Percentiles rank a stretch among this genome's conserved stretches.
phyloP scores from a whole-genome alignment of 2,113 vertebrate genomes.

The Siniperca chuatsi region DNA sequence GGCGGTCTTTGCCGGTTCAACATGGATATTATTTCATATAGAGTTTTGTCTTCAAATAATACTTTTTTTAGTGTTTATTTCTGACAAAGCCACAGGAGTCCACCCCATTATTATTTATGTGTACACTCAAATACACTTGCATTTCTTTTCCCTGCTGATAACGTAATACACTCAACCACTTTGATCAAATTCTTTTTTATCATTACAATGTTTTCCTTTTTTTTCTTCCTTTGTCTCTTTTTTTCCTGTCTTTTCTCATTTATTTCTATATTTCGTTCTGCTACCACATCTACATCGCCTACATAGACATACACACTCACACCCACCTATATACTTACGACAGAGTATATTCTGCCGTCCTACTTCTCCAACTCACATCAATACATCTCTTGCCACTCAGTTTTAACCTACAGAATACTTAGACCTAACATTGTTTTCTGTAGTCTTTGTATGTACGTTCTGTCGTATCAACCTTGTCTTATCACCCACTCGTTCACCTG shows the following conservation, averaged over 20 bases:
- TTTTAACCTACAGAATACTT: too few relatives aligned
- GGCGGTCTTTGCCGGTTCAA: neutral
- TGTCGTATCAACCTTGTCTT: neutral
- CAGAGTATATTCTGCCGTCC: too few relatives aligned
- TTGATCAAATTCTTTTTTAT: neutral
- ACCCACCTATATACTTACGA: too few relatives aligned
- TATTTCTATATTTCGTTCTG: neutral
- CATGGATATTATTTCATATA: neutral
- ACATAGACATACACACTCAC: neutral
- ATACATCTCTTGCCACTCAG: too few relatives aligned
- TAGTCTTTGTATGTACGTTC: too few relatives aligned
- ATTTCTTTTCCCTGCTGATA: neutral
- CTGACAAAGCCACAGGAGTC: neutral
- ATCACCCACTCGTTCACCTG: too few relatives aligned
- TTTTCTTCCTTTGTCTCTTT: neutral
- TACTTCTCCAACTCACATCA: too few relatives aligned
- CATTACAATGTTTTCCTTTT: neutral
- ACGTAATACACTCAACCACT: neutral
- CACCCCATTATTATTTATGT: neutral
- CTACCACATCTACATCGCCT: neutral
- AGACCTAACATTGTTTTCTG: too few relatives aligned
- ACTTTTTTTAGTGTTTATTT: neutral
- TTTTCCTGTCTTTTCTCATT: neutral
- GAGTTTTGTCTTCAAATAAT: neutral
- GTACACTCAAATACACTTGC: neutral